These are phyloP conservation scores for Volucella inanis DNA, from an alignment of 2,888 invertebrate genomes.

Conservation along the genomic window DNA sequence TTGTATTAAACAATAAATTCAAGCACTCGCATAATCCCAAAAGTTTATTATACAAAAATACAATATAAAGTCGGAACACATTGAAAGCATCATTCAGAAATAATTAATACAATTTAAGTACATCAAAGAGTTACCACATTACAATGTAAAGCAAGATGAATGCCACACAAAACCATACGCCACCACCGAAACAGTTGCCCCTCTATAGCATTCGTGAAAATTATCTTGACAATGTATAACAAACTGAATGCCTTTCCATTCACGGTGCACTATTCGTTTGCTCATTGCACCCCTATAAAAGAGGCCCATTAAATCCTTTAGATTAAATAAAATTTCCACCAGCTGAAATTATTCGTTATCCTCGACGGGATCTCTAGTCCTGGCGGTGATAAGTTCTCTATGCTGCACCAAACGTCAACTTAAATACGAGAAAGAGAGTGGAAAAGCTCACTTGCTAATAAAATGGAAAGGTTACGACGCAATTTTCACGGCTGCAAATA, in stretches of 20 bases:
- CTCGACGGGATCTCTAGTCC: background rate
- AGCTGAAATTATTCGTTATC: conserved; percentile 40
- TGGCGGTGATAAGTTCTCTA: background rate
- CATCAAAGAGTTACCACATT: too few relatives aligned
- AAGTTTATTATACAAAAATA: too few relatives aligned
- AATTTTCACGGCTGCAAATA: conserved; percentile 61
- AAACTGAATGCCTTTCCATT: conserved; percentile 43
- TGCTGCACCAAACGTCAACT: conserved; percentile 48
- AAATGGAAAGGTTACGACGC: conserved; percentile 57
- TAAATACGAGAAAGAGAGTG: conserved; percentile 26
- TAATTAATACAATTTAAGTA: too few relatives aligned
- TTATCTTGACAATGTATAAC: conserved; percentile 50
- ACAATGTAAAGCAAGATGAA: background rate
- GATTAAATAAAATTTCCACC: conserved; percentile 61
- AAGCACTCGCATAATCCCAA: too few relatives aligned
- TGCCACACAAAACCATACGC: background rate
- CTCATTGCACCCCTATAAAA: conserved; percentile 47
- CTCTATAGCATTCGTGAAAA: conserved; percentile 21
- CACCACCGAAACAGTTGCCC: background rate
- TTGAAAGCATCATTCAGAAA: too few relatives aligned
- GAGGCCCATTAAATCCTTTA: conserved; percentile 44
- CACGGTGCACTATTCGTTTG: conserved; percentile 36
- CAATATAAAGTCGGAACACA: too few relatives aligned
- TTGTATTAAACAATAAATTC: too few relatives aligned
- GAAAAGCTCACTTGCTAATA: conserved; percentile 25